Conservation (phyloP, 1,140 invertebrate genomes). For the Onthophagus taurus region DNA sequence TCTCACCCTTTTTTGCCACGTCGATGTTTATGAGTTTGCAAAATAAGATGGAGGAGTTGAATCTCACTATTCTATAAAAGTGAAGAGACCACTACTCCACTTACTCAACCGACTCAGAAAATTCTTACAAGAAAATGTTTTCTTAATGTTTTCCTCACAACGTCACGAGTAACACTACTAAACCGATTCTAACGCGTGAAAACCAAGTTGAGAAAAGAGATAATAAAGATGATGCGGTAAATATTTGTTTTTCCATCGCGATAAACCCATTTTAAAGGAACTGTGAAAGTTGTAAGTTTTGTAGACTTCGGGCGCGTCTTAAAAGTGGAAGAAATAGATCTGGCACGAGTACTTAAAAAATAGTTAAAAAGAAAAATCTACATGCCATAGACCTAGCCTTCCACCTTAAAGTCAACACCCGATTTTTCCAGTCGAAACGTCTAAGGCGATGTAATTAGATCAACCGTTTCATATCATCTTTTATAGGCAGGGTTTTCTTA, state of each 20-base stretch:
- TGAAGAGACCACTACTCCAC: slow-evolving; percentile 38
- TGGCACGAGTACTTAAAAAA: too few species aligned
- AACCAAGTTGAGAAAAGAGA: too few species aligned
- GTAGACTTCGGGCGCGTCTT: too few species aligned
- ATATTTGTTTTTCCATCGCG: too few species aligned
- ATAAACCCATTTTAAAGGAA: too few species aligned
- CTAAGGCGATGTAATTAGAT: neutral
- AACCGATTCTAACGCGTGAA: too few species aligned
- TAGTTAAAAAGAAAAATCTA: neutral
- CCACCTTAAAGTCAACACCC: slow-evolving; percentile 4
- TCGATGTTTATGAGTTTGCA: slow-evolving; percentile 20
- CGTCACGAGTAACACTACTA: too few species aligned
- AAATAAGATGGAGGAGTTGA: slow-evolving; percentile 38
- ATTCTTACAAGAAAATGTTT: too few species aligned
- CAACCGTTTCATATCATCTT: neutral
- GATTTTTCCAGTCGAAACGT: neutral
- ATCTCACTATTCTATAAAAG: slow-evolving; percentile 35
- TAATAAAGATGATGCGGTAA: too few species aligned
- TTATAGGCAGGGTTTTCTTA: slow-evolving; percentile 5
- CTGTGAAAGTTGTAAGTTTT: too few species aligned
- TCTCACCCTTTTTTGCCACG: too few species aligned
- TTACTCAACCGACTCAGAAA: slow-evolving; percentile 32
- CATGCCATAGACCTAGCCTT: slow-evolving; percentile 9
- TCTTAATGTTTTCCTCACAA: too few species aligned
- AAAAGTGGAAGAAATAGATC: slow-evolving; percentile 11